Percentiles rank a stretch among this genome's conserved stretches.
These are phyloP conservation scores for Sylvicola cinctus DNA, from an alignment of 2,888 invertebrate species.

Conservation along the genomic window DNA sequence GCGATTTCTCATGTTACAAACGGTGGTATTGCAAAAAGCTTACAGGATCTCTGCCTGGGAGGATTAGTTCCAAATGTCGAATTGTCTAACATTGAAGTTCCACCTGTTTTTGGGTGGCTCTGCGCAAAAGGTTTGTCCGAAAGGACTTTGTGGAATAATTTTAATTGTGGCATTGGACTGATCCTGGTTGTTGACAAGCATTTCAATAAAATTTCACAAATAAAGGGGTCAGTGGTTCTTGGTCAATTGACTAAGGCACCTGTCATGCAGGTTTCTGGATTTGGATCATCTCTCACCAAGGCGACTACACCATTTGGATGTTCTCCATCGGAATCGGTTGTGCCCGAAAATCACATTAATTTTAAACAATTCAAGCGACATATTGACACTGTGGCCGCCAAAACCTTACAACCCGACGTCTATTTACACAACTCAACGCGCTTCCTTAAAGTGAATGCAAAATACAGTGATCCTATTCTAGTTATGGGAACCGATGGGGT, in stretches of 20 bases:
- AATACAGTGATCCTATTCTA: conserved; percentile 54
- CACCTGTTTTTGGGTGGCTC: conserved; percentile 76
- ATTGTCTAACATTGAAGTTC: conserved; percentile 48
- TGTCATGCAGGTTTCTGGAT: conserved; percentile 15
- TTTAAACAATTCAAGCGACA: no score
- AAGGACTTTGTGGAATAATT: conserved; percentile 67
- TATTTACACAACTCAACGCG: no score
- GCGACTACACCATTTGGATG: no score
- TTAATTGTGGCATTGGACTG: conserved; percentile 92
- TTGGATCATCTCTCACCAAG: no score
- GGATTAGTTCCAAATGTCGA: conserved; percentile 27
- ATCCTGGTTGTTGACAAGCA: conserved; percentile 47
- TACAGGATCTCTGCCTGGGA: no score
- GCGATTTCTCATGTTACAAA: conserved; percentile 88
- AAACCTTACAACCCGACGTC: no score
- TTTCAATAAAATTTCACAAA: conserved; percentile 27
- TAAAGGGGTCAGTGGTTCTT: conserved; percentile 17
- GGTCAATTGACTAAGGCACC: not conserved
- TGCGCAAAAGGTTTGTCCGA: conserved; percentile 46
- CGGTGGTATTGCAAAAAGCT: conserved; percentile 73
- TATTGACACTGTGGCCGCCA: no score
- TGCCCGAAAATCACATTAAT: no score
- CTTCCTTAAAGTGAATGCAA: conserved; percentile 13
- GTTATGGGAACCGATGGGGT: conserved; percentile 97
- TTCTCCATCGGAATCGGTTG: no score